Evolutionary conservation across 2,113 vertebrate genomes (phyloP), one percentile per base, ranked within the genome.

Genomic region (Peromyscus polionotus): DNA sequence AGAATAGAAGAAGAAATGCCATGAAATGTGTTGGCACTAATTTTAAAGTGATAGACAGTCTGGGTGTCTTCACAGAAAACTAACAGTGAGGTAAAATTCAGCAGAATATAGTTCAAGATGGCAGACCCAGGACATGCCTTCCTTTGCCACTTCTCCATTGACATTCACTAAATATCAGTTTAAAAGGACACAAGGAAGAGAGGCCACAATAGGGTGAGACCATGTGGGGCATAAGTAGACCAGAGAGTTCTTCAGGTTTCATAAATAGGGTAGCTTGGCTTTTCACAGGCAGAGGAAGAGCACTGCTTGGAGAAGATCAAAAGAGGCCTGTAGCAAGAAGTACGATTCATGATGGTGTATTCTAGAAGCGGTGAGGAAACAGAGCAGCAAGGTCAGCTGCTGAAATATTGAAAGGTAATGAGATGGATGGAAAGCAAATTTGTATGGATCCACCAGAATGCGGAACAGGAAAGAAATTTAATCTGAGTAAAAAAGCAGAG

Each of bases 41-140:
- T 93, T 85, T 85, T 96, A 88, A 95, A 94, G 72, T 89, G 51
- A 76, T 77, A 63, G 57, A 63, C 39, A 45, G 5, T 76, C 14
- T 85, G 19, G 17, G 31, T 67, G 68, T 89, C 51, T 88, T 90
- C 68, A 88, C 70, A 31, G 39, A 61, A 94, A 95, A 90, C 48
- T 65, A 19, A 45, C 61, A 89, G 65, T 48, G 45, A 96, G 70
- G 90, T 61, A 7, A 48, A 95, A 81, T 39, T 88, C 83, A 88
- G 75, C 95, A 68, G 22, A 84, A 96, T 83, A 39, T 88, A 94
- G 72, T 95, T 94, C 67, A 96, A 96, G 81, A 94, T 67, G 73
- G 83, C 61, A 83, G 67, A 87, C 14, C 65, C 33, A 67, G 39
- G 26, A 72, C 57, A 85, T 28, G 59, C 54, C 45, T 45, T 67